phyloP scores from a whole-genome alignment of 2,888 invertebrate genomes.

The Aphidoletes aphidimyza region DNA sequence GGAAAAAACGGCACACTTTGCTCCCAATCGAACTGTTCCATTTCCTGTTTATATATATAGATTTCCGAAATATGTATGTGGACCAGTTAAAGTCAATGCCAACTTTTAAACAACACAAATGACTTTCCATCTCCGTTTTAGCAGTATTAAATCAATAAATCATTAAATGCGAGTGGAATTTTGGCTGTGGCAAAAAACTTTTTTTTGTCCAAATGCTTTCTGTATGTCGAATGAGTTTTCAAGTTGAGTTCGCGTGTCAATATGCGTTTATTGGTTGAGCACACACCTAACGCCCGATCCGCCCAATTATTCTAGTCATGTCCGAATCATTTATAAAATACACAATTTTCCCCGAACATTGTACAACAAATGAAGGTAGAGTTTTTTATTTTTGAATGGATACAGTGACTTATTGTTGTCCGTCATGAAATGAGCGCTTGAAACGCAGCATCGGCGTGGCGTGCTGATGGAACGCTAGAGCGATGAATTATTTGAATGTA shows the following conservation, averaged over 20 bases:
- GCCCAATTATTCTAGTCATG: conserved; percentile 16
- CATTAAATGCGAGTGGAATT: neutral
- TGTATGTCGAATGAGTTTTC: no score
- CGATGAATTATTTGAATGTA: neutral
- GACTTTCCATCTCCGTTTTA: conserved; percentile 11
- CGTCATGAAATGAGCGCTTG: no score
- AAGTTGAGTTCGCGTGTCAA: neutral
- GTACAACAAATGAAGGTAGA: no score
- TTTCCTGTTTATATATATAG: no score
- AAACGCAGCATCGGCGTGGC: no score
- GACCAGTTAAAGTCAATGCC: neutral
- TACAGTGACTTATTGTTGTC: neutral
- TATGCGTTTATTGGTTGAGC: neutral
- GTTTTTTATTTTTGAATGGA: neutral
- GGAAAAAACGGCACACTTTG: neutral
- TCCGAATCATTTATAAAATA: conserved; percentile 46
- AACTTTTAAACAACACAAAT: neutral
- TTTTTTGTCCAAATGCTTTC: no score
- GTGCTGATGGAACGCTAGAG: neutral
- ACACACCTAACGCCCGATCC: neutral
- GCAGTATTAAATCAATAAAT: conserved; percentile 9
- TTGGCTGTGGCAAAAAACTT: neutral
- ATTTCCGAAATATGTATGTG: neutral
- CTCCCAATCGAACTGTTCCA: neutral
- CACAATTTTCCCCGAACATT: conserved; percentile 24